These are phyloP conservation scores for Geococcyx californianus DNA, from an alignment of 2,113 vertebrate genomes.

Conservation along the genomic window DNA sequence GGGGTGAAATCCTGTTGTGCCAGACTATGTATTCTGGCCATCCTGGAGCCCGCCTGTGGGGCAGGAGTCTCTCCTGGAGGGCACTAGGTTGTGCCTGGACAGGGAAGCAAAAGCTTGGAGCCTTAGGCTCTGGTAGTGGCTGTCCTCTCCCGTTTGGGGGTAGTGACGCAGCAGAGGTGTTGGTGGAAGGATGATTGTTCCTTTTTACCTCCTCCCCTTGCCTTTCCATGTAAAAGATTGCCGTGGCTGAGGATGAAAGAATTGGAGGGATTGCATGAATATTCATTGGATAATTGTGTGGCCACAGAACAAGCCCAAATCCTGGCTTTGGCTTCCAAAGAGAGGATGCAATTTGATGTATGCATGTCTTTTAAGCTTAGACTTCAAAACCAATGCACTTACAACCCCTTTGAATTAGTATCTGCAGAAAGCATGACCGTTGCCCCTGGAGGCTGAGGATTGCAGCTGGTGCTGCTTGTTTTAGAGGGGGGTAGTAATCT, in stretches of 20 bases:
- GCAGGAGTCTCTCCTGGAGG: neutral
- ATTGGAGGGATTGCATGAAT: conserved; percentile 12
- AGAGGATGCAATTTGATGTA: conserved; percentile 1
- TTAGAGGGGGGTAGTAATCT: neutral
- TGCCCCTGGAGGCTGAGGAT: conserved; percentile 15
- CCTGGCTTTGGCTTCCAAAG: conserved; percentile 26
- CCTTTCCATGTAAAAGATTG: neutral
- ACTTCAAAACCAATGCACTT: conserved; percentile 42
- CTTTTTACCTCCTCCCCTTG: neutral
- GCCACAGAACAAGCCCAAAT: neutral
- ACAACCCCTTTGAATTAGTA: conserved; percentile 37
- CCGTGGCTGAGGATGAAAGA: conserved; percentile 35
- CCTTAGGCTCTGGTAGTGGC: neutral
- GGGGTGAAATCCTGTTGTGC: neutral
- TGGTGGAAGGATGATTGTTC: neutral
- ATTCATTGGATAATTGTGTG: conserved; percentile 10
- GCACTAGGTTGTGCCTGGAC: neutral
- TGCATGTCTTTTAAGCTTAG: conserved; percentile 21
- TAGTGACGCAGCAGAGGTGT: neutral
- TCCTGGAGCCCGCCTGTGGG: accelerated
- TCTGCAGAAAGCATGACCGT: neutral
- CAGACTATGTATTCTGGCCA: accelerated
- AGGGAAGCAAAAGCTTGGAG: neutral
- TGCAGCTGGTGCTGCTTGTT: conserved; percentile 35
- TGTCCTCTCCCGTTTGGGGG: accelerated